Percentiles rank a stretch among this genome's conserved stretches.
Conservation (phyloP, 2,113 vertebrate genomes). For the Aptenodytes patagonicus region DNA sequence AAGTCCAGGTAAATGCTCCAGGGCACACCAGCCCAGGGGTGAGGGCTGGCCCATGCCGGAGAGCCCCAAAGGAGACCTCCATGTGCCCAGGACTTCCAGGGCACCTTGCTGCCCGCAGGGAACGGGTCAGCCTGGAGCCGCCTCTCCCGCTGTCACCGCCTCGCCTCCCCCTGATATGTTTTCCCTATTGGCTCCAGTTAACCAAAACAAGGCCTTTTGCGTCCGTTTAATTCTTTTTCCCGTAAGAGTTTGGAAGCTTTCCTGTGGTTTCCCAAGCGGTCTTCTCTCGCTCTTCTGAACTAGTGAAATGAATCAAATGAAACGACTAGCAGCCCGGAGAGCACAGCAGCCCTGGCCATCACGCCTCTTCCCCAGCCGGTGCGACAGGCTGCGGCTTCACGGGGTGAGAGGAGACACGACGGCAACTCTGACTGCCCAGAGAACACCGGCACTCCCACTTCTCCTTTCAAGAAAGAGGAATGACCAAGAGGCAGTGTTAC, state of each 20-base stretch:
- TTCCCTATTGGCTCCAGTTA: fast-evolving
- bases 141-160: background rate
- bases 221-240: background rate
- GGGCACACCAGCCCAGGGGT: background rate
- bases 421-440: background rate
- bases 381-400: fast-evolving
- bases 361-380: background rate
- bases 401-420: fast-evolving
- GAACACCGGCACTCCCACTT: background rate
- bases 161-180: background rate
- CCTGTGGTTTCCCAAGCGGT: background rate
- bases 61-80: background rate
- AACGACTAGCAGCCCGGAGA: background rate
- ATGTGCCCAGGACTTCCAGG: background rate
- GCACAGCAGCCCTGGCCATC: background rate
- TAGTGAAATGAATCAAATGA: background rate
- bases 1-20: background rate
- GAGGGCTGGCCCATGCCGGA: background rate
- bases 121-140: background rate
- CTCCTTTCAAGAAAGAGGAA: background rate
- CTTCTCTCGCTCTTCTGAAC: background rate
- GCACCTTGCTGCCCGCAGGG: background rate
- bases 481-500: fast-evolving
- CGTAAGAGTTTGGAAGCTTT: background rate
- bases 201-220: background rate